A percentile compares a stretch with the other conserved stretches of the same genome.
Conservation (phyloP, 2,113 vertebrate species). For the Cavia porcellus region DNA sequence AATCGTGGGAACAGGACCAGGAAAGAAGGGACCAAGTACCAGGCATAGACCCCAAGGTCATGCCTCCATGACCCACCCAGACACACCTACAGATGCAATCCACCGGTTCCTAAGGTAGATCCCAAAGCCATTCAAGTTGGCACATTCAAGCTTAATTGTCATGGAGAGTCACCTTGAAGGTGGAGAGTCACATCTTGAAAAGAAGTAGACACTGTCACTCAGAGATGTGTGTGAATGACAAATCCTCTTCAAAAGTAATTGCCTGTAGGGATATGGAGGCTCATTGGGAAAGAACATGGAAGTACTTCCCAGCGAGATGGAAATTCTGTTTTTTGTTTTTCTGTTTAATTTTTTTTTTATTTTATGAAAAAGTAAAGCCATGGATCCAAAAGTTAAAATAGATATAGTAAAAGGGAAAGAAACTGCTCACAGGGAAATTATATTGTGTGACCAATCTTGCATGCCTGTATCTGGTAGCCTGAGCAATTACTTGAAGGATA, state of each 20-base stretch:
- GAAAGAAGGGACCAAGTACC: background rate
- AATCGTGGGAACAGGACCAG: background rate
- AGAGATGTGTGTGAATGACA: background rate
- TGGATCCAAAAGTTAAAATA: too few species aligned
- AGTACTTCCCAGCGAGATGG: background rate
- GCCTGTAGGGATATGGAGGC: background rate
- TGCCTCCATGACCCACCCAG: background rate
- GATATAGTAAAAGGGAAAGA: too few species aligned
- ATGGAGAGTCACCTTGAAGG: background rate
- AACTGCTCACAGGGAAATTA: too few species aligned
- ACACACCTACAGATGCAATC: background rate
- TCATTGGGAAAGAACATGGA: background rate
- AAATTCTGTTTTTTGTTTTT: background rate
- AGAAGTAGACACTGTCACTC: background rate
- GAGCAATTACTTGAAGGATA: too few species aligned
- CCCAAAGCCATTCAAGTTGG: background rate
- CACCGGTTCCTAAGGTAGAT: background rate
- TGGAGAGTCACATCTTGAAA: background rate
- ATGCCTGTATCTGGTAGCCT: too few species aligned
- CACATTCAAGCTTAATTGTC: background rate
- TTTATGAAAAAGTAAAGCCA: background rate
- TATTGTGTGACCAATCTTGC: too few species aligned
- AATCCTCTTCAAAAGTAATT: background rate
- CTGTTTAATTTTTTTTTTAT: background rate
- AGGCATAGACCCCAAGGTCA: background rate